Percentiles rank a stretch among this genome's conserved stretches.
Conservation (phyloP, 1,140 invertebrate species). For the Tribolium madens region DNA sequence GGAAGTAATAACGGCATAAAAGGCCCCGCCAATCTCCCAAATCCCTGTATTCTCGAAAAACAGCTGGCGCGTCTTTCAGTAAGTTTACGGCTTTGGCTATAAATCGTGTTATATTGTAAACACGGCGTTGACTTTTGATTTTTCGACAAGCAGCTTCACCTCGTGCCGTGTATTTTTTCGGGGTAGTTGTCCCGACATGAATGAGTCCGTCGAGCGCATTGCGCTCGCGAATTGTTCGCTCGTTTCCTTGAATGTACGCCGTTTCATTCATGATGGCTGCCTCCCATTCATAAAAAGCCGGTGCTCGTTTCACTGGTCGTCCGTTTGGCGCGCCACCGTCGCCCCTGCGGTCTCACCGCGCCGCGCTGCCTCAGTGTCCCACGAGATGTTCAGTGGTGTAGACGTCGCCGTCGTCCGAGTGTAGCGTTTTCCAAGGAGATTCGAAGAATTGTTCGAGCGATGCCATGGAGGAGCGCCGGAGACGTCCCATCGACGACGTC, state of each 20-base stretch:
- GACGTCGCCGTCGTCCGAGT: background rate
- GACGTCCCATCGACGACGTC: background rate
- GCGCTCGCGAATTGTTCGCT: constrained; percentile 58
- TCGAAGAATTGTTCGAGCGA: background rate
- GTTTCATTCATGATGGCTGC: constrained; percentile 80
- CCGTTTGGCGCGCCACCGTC: constrained; percentile 62
- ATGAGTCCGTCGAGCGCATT: constrained; percentile 30
- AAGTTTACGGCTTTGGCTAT: background rate
- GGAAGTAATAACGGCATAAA: constrained; percentile 42
- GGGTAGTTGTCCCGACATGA: background rate
- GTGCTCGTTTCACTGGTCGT: constrained; percentile 65
- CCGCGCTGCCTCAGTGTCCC: constrained; percentile 63
- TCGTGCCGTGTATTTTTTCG: background rate
- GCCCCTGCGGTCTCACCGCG: constrained; percentile 60
- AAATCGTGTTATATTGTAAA: constrained; percentile 21
- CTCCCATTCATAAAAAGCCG: constrained; percentile 82
- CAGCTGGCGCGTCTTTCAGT: constrained; percentile 1
- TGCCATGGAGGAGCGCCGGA: constrained; percentile 1
- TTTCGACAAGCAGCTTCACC: background rate
- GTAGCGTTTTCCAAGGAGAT: background rate
- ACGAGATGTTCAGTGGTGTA: constrained; percentile 38
- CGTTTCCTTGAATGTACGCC: constrained; percentile 66
- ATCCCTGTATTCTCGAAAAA: constrained; percentile 6
- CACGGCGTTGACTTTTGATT: background rate
- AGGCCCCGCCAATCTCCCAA: constrained; percentile 16